Percentiles rank a stretch among this genome's conserved stretches.
phyloP scores from a whole-genome alignment of 2,888 invertebrate genomes.

The Charanyca ferruginea region DNA sequence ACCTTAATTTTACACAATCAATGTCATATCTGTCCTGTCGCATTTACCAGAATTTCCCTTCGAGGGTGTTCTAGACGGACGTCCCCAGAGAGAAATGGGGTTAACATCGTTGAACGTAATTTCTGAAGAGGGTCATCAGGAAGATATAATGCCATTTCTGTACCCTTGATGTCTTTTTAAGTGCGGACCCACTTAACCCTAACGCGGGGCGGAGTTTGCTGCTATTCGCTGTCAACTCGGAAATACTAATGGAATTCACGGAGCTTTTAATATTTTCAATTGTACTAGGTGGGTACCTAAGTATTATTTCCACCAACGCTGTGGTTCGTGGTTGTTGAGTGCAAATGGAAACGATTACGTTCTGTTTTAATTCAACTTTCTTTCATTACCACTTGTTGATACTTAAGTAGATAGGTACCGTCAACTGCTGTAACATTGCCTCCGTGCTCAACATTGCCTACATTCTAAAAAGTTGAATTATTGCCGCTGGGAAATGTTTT shows the following conservation, averaged over 20 bases:
- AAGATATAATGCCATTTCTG: conserved; percentile 90
- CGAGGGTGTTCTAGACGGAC: conserved; percentile 68
- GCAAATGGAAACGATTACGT: conserved; percentile 21
- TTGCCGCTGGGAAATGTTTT: too few species aligned
- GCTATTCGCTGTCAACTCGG: conserved; percentile 76
- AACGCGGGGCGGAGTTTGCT: conserved; percentile 77
- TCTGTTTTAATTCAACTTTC: conserved; percentile 6
- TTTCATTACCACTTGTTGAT: neutral
- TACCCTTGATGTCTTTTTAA: conserved; percentile 91
- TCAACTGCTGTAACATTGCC: too few species aligned
- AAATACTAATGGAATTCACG: conserved; percentile 74
- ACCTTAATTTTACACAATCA: conserved; percentile 64
- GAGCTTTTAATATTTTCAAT: conserved; percentile 63
- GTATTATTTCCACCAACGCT: conserved; percentile 29
- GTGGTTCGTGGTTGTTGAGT: conserved; percentile 16
- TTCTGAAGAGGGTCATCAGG: conserved; percentile 88
- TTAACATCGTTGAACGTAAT: conserved; percentile 85
- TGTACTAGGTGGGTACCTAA: conserved; percentile 19
- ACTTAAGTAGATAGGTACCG: too few species aligned
- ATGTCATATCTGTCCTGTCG: conserved; percentile 65
- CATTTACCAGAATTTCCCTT: conserved; percentile 65
- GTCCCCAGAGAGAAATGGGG: conserved; percentile 77
- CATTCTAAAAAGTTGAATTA: too few species aligned
- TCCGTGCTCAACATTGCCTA: too few species aligned
- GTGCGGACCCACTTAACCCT: conserved; percentile 89